Conservation (phyloP, 2,888 invertebrate genomes). For the Entomobrya multifasciata region DNA sequence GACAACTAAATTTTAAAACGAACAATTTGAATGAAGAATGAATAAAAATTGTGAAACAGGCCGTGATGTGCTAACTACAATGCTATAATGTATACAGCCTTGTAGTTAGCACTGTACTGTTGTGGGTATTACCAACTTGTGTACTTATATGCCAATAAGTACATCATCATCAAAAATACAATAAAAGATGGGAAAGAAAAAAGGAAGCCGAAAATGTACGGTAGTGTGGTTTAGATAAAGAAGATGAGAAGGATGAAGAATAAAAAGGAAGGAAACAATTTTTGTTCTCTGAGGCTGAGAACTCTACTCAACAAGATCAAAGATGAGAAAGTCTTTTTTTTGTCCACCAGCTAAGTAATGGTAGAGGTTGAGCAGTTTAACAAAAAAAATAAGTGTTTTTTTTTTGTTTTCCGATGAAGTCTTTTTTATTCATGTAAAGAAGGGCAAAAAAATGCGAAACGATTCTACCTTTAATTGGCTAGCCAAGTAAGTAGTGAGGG, state of each 20-base stretch:
- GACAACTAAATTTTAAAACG: constrained; percentile 14
- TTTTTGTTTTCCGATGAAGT: constrained; percentile 24
- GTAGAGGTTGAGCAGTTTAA: not conserved
- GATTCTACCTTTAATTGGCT: not conserved
- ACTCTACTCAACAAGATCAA: constrained; percentile 3
- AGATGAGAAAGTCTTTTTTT: constrained; percentile 48
- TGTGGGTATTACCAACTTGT: too few species aligned
- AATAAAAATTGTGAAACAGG: constrained; percentile 46
- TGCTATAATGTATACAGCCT: too few species aligned
- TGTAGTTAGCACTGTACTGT: too few species aligned
- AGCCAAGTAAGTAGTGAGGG: not conserved
- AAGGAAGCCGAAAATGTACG: constrained; percentile 18
- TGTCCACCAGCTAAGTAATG: not conserved
- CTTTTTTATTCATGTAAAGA: not conserved
- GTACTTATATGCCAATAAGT: not conserved
- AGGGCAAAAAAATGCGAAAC: constrained; percentile 16
- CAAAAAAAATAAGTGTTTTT: not conserved
- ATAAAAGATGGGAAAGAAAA: not conserved
- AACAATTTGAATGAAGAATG: not conserved
- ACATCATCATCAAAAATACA: not conserved
- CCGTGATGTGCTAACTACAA: constrained; percentile 9
- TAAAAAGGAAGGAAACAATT: constrained; percentile 43
- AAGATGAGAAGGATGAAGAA: not conserved
- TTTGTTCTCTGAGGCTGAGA: not conserved
- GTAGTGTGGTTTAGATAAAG: not conserved